Base-by-base conservation (phyloP, 2,888 invertebrate genomes). In the Platypus cylindrus region DNA sequence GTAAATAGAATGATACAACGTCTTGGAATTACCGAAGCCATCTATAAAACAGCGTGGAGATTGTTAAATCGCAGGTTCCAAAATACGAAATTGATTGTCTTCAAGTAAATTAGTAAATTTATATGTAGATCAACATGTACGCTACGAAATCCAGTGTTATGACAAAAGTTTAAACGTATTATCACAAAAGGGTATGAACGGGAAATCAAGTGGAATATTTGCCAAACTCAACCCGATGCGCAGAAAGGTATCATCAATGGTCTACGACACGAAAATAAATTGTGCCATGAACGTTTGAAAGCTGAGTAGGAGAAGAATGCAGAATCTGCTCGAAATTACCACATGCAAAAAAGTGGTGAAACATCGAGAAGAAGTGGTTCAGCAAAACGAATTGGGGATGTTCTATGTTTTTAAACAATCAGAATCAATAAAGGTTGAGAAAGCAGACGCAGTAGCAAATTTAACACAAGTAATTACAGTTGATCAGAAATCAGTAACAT, bases 121-220 rank as follows among this genome's bases (percentile, higher is more conserved):
- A n/a, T n/a, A n/a, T n/a, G n/a, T n/a, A n/a, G n/a, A n/a, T n/a
- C n/a, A n/a, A n/a, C n/a, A n/a, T n/a, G n/a, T n/a, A n/a, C n/a
- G n/a, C n/a, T n/a, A n/a, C n/a, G 91, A 93, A 68, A 87, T 93
- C 64, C 86, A 87, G 50, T 90, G 90, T 55, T 89, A 87, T 54
- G 91, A 93, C 52, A 68, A 73, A 44, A 75, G 75, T 1, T 65
- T 78, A 49, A 74, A 73, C 49, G 78, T 79, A 34, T 65, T 75
- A 1, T 71, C 73, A 1, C 63, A 65, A 24, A 78, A 77, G 55
- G 65, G 79, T 56, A 70, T 29, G 71, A 68, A 48, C 70, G 67
- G 45, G 54, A 58, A 30, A 57, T 56, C 34, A 65, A 71, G 49
- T 67, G 73, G 13, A 50, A 39, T 3, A 55, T 71, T 63, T 65